Evolutionary conservation across 92 coral and sea anemone genomes (phyloP), one percentile per base, ranked within the genome.

Genomic region (Pocillopora meandrina): DNA sequence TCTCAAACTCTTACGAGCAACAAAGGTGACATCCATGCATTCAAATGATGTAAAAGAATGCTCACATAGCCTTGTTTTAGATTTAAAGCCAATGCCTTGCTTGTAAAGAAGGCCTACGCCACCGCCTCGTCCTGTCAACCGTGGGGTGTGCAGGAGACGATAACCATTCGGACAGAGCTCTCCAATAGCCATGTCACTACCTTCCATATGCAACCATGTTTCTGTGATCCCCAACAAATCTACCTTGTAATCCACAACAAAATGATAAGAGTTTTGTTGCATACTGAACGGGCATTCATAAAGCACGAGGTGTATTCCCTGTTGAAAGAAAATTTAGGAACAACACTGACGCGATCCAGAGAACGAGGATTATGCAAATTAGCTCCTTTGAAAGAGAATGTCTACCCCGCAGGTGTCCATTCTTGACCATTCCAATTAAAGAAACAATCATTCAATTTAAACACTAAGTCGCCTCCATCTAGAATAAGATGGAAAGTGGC

Each of bases 141-240:
- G 31, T 49, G 77, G 86, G 66, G 86, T 21, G 33, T 82, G 80
- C 67, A 82, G 56, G 78, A 82, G 33, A 57, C 79, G 79, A 71
- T 82, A 82, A 71, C 79, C 79, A 71, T 75, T 82, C n/a, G 86
- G 86, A 71, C 79, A 82, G 23, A 82, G 79, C 79, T 82, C 79
- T 72, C 86, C 79, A 71, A 82, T 82, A 71, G 69, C 52, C 56
- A 70, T 64, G 14, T 81, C 65, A 42, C 7, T 42, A 6, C 7
- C 49, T 6, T 42, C 49, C 4, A 6, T 12, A 82, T 71, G 86
- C 69, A 82, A 65, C 79, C 79, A 82, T 55, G 86, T 68, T 69
- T 68, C 85, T 62, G 85, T 68, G 56, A 81, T 71, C 47, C 85
- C 85, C 60, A 69, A 56, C 67, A 81, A 81, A 52, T 81, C 85